Conservation (phyloP, 2,797 vertebrate genomes). For the Microcaecilia unicolor region DNA sequence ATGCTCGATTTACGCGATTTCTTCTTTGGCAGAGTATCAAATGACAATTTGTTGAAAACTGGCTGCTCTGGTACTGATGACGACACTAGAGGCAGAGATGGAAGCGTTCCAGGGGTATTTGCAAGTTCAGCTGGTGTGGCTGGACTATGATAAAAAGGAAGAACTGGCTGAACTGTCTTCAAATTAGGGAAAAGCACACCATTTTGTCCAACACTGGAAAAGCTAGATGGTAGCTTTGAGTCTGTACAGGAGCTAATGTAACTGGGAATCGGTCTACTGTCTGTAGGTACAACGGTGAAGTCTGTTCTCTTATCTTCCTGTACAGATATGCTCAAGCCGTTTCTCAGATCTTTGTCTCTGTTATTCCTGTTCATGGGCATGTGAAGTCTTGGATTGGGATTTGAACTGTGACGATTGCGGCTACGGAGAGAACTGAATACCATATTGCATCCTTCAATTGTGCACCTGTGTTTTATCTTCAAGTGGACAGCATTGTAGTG, state of each 20-base stretch:
- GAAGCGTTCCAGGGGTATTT: slow-evolving; percentile 80
- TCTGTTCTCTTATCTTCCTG: slow-evolving; percentile 59
- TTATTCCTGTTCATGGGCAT: slow-evolving; percentile 98
- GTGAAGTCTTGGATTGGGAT: slow-evolving; percentile 93
- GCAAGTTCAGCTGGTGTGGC: slow-evolving; percentile 88
- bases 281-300: slow-evolving; percentile 45
- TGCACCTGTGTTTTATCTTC: slow-evolving; percentile 97
- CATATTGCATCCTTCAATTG: slow-evolving; percentile 96
- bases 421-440: slow-evolving; percentile 93
- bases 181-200: slow-evolving; percentile 89
- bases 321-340: slow-evolving; percentile 54
- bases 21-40: slow-evolving; percentile 85
- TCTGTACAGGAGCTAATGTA: slow-evolving; percentile 67
- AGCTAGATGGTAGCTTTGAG: slow-evolving; percentile 61
- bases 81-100: slow-evolving; percentile 80
- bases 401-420: slow-evolving; percentile 93
- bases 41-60: slow-evolving; percentile 45
- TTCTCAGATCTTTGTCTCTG: slow-evolving; percentile 83
- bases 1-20: slow-evolving; percentile 96
- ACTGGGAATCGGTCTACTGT: slow-evolving; percentile 59
- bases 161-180: slow-evolving; percentile 92
- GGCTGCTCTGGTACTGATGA: slow-evolving; percentile 77
- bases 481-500: slow-evolving; percentile 97
- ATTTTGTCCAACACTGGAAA: slow-evolving; percentile 67
- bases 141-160: slow-evolving; percentile 89